Evolutionary conservation across 2,888 invertebrate genomes (phyloP).

Genomic region (Nudaria mundana): DNA sequence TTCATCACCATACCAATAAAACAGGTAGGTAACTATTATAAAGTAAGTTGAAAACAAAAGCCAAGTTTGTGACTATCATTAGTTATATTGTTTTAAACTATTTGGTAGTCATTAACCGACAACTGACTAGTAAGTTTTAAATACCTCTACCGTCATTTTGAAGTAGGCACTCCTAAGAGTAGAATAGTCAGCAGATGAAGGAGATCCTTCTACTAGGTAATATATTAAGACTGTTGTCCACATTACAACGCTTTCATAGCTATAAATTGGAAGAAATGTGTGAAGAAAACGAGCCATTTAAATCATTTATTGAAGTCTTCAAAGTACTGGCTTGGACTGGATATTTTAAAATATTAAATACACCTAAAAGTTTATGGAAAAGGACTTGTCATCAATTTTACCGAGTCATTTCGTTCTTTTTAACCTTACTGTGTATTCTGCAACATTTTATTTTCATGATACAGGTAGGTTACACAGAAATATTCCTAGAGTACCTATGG

Average conservation of each 20-base stretch:
- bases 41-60: no score
- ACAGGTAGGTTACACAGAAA: slow-evolving; percentile 26
- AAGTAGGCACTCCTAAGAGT: no score
- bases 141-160: no score
- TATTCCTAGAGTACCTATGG: no score
- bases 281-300: slow-evolving; percentile 32
- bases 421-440: slow-evolving; percentile 22
- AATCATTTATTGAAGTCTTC: slow-evolving; percentile 36
- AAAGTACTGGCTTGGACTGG: slow-evolving; percentile 36
- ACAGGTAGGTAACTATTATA: no score
- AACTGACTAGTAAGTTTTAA: background rate
- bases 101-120: background rate
- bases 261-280: slow-evolving; percentile 14
- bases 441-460: slow-evolving; percentile 35
- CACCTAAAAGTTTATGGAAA: slow-evolving; percentile 25
- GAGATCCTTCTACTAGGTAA: no score
- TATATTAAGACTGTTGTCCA: no score
- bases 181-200: no score
- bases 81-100: background rate
- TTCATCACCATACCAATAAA: no score
- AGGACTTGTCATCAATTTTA: slow-evolving; percentile 30
- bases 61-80: no score
- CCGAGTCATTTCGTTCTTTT: slow-evolving; percentile 23
- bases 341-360: slow-evolving; percentile 33
- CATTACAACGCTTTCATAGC: no score